Evolutionary conservation across 2,113 vertebrate species (phyloP).

Genomic region (Pitta sordida): DNA sequence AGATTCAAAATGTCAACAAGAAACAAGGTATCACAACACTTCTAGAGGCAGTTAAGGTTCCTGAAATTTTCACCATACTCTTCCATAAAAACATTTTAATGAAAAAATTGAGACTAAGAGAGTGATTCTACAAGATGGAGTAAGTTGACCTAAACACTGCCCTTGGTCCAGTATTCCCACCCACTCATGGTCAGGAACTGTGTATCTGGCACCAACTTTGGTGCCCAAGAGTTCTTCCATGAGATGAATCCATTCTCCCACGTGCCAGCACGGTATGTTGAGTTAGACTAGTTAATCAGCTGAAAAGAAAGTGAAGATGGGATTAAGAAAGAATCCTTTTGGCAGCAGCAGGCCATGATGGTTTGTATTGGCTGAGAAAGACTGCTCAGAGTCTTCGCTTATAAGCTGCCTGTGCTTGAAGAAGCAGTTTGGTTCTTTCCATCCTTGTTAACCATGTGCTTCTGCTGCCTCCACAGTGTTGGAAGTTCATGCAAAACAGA

Average conservation of each 20-base stretch:
- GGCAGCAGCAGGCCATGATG: not conserved
- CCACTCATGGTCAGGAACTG: accelerated
- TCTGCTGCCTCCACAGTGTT: not conserved
- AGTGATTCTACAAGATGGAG: not conserved
- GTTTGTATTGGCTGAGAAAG: not conserved
- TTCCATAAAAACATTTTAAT: not conserved
- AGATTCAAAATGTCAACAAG: not conserved
- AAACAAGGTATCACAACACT: not conserved
- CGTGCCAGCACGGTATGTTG: not conserved
- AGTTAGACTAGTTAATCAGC: not conserved
- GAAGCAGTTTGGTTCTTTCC: not conserved
- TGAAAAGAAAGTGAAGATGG: not conserved
- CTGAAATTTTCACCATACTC: not conserved
- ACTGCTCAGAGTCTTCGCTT: not conserved
- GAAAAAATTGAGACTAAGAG: not conserved
- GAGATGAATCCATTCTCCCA: not conserved
- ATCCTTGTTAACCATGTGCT: not conserved
- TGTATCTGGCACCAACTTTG: not conserved
- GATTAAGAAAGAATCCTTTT: not conserved
- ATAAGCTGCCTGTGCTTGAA: not conserved
- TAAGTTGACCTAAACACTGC: not conserved
- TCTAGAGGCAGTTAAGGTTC: not conserved
- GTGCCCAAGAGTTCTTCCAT: not conserved
- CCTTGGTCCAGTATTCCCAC: not conserved
- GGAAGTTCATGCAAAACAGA: not conserved